These are phyloP conservation scores for Microcaecilia unicolor DNA, from an alignment of 2,797 vertebrate genomes.

Conservation along the genomic window DNA sequence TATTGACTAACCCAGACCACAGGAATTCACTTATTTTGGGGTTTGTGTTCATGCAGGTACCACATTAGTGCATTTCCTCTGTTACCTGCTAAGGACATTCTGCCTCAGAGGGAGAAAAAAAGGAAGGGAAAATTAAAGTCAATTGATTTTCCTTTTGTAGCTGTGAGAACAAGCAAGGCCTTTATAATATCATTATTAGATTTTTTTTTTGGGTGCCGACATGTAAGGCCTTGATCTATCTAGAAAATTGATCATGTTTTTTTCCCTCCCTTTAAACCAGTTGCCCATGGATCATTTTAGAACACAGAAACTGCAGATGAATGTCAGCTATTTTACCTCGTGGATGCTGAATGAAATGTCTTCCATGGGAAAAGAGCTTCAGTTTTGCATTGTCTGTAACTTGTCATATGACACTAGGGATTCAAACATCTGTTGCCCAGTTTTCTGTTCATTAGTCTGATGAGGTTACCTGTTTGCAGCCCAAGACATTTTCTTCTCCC, in stretches of 20 bases:
- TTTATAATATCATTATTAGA: no score
- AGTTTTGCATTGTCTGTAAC: no score
- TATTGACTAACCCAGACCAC: conserved; percentile 14
- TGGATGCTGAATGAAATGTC: conserved; percentile 1
- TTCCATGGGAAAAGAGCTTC: conserved; percentile 25
- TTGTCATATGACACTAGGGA: conserved; percentile 23
- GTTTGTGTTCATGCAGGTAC: conserved; percentile 2
- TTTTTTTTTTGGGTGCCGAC: no score
- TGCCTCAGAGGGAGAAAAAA: conserved; percentile 20
- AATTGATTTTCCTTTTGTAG: conserved; percentile 1
- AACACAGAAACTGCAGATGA: neutral
- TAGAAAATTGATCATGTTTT: neutral
- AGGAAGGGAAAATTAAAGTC: neutral
- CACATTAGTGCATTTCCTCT: neutral
- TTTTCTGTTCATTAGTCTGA: neutral
- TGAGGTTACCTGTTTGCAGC: conserved; percentile 15
- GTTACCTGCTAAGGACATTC: conserved; percentile 23
- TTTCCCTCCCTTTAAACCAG: conserved; percentile 13
- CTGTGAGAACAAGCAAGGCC: conserved; percentile 3
- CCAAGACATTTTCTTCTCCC: conserved; percentile 9
- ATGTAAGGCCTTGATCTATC: neutral
- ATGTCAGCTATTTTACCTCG: conserved; percentile 2
- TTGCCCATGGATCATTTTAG: neutral
- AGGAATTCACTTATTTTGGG: conserved; percentile 30
- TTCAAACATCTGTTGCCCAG: conserved; percentile 16